Evolutionary conservation across 2,113 vertebrate species (phyloP), one percentile per base, ranked within the genome.

Genomic region (Nothobranchius furzeri): DNA sequence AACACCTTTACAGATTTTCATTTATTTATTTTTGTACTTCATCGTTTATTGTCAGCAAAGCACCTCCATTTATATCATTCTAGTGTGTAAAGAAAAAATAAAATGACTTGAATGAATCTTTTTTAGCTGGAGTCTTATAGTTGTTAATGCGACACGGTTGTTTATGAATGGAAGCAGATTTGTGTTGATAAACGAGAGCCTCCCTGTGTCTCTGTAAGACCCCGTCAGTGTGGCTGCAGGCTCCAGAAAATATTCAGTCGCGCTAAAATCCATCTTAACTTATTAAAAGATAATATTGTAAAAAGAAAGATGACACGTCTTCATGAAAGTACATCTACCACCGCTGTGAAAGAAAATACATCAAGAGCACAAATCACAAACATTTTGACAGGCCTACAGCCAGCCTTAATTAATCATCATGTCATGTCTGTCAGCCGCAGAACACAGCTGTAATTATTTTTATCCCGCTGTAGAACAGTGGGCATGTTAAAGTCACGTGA

Each of bases 251-350:
- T 67, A 78, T 78, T 46, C 37, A 64, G 59, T 9, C 13, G 68
- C 52, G 62, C 57, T 48, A 17, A 56, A 45, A 75, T 78, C 61
- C 75, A 78, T 75, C 54, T 37, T 49, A 51, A 70, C 69, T 54
- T 70, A 82, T 75, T 62, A 57, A 57, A 42, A 79, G 75, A 77
- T 64, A 13, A 82, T 62, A 68, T 9, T 64, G 49, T 45, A 37
- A 30, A 30, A 30, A 40, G 12, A 73, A 78, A 52, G 45, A 78
- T 69, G 56, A 86, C 36, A 30, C 37, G 17, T 58, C 12, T 52
- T 43, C 64, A 73, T 73, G 42, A 75, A 54, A 13, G 49, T 46
- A 50, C 42, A 51, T 36, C 2, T 2, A 65, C 45, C 36, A 59
- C n/a, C 10, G 25, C 30, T 49, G 47, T 17, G 13, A 56, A 62